Percentiles rank a stretch among this genome's conserved stretches.
These are phyloP conservation scores for Hyphantria cunea DNA, from an alignment of 1,140 invertebrate genomes.

Conservation along the genomic window DNA sequence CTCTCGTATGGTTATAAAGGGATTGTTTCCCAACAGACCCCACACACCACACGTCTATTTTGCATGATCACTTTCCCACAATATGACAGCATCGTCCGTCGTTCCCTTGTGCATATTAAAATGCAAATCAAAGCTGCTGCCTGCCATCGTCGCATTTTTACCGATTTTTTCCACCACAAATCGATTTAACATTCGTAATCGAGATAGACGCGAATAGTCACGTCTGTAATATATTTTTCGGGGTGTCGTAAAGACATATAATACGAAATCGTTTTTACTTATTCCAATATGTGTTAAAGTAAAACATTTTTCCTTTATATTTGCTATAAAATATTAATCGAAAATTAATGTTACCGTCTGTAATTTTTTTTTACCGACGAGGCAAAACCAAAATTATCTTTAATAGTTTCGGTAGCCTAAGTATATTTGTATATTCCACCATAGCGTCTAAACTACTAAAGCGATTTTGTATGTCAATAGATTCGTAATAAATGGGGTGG, in stretches of 20 bases:
- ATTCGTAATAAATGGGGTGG: too few species aligned
- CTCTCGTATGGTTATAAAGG: too few species aligned
- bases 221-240: constrained; percentile 68
- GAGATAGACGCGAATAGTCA: constrained; percentile 62
- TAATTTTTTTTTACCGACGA: too few species aligned
- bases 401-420: too few species aligned
- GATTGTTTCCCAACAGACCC: constrained; percentile 20
- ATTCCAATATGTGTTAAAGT: constrained; percentile 62
- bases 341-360: constrained; percentile 51
- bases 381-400: too few species aligned
- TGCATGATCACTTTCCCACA: constrained; percentile 54
- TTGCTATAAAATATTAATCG: constrained; percentile 67
- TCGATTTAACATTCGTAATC: constrained; percentile 57
- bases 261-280: constrained; percentile 71
- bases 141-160: constrained; percentile 35
- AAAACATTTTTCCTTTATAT: constrained; percentile 61
- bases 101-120: constrained; percentile 73
- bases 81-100: constrained; percentile 66
- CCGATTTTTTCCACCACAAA: constrained; percentile 56
- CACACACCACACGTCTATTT: constrained; percentile 23
- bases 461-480: too few species aligned
- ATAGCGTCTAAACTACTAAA: too few species aligned
- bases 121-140: constrained; percentile 68
- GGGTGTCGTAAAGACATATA: constrained; percentile 66
- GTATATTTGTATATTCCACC: too few species aligned